Evolutionary conservation across 1,140 invertebrate genomes (phyloP), one percentile per base, ranked within the genome.

Genomic region (Zophobas atratus): DNA sequence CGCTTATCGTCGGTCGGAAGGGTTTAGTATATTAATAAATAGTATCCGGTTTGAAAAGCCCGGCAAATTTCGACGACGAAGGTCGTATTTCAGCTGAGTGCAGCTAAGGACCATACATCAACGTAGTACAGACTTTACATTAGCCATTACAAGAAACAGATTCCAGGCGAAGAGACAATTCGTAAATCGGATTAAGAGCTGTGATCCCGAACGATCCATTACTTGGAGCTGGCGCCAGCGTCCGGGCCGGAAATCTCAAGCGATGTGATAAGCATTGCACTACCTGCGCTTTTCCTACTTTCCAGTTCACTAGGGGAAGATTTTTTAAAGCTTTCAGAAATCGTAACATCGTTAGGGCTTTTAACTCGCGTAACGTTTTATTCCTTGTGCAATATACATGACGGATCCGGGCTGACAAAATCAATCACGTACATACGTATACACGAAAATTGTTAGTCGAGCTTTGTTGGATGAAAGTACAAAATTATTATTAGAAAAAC

Each of bases 201-300:
- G 77, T 81, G 81, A 76, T 79, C 78, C 77, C 77, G 79, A 77
- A 75, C 82, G 81, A 83, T 83, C 81, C 82, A 83, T 83, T 83
- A 83, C 82, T 70, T 70, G 75, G 74, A 63, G 53, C 78, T 82
- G 82, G 82, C 82, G 81, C 82, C 82, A 80, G 78, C 77, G 81
- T 83, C 82, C 82, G 79, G 80, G 75, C 79, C 82, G 82, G 81
- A 83, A 83, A 82, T 83, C 81, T 82, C 81, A 74, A 75, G 63
- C 79, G 75, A 81, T 79, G 77, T 77, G 71, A 53, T 73, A 73
- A 67, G 60, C 60, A 67, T 67, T 67, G 60, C 60, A 67, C 60
- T 67, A 67, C 60, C 60, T 67, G 60, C 36, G 60, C 60, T 67
- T 67, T 67, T 67, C 60, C 60, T 67, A 67, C 60, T 60, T 60